Conservation (phyloP, 2,113 vertebrate species). For the Megaptera novaeangliae region DNA sequence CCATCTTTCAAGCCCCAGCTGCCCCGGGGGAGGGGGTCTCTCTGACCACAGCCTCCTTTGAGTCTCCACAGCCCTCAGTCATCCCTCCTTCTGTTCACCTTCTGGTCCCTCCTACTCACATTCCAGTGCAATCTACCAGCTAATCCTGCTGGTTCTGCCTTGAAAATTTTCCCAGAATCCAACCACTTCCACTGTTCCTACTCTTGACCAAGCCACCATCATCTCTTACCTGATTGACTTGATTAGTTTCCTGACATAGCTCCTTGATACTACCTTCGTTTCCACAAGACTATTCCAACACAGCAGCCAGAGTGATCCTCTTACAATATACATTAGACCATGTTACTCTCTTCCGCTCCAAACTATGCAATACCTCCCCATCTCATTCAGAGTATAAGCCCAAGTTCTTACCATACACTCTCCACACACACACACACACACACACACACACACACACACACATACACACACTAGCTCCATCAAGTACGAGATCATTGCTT, state of each 20-base stretch:
- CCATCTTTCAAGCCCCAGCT: neutral
- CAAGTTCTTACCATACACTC: neutral
- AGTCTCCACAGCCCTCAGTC: neutral
- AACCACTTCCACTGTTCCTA: neutral
- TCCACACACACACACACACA: neutral
- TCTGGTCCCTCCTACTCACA: neutral
- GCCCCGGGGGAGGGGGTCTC: rapidly evolving
- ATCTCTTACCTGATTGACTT: neutral
- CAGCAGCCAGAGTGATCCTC: neutral
- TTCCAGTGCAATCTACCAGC: neutral
- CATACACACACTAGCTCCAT: neutral
- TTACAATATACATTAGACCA: neutral
- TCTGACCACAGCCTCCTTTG: neutral
- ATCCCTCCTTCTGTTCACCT: neutral
- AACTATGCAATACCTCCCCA: neutral
- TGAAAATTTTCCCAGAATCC: neutral
- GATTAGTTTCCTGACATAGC: neutral
- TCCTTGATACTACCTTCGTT: neutral
- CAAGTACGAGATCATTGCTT: neutral
- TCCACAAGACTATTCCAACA: neutral
- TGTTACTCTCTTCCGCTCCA: neutral
- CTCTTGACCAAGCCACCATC: neutral
- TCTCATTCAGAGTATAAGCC: neutral
- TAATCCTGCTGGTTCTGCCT: neutral
- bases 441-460: rapidly evolving